phyloP scores from a whole-genome alignment of 2,113 vertebrate genomes.

The Sinocyclocheilus maitianheensis region DNA sequence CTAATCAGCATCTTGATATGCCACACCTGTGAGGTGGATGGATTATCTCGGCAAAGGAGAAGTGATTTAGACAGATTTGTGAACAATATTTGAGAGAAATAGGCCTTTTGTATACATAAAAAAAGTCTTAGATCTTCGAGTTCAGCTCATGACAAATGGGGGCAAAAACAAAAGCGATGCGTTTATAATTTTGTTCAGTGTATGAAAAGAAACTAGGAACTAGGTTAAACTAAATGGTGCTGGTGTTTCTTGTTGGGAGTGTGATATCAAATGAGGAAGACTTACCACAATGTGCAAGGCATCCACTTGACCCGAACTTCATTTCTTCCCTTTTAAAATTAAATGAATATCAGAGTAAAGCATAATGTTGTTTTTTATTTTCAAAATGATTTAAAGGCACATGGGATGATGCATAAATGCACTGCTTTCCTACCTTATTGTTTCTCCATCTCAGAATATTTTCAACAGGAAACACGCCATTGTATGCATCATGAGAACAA shows the following conservation, averaged over 20 bases:
- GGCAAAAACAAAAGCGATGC: no score
- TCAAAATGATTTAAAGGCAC: background rate
- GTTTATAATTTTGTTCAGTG: no score
- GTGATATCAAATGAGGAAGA: background rate
- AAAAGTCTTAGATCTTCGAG: no score
- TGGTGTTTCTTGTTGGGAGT: background rate
- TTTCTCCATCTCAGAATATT: slow-evolving; percentile 56
- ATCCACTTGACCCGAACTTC: slow-evolving; percentile 59
- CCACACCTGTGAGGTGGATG: no score
- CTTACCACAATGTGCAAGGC: slow-evolving; percentile 59
- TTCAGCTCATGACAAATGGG: no score
- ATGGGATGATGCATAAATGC: background rate
- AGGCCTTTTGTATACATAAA: no score
- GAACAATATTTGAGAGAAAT: no score
- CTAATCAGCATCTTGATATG: no score
- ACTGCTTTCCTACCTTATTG: slow-evolving; percentile 39
- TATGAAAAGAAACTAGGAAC: background rate
- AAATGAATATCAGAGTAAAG: background rate
- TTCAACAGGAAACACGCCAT: slow-evolving; percentile 57
- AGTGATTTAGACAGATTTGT: no score
- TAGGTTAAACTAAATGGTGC: background rate
- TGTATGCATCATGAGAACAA: slow-evolving; percentile 54
- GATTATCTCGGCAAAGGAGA: no score
- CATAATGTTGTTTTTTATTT: no score
- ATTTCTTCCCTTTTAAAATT: slow-evolving; percentile 46